Base-by-base conservation (phyloP, 2,113 vertebrate genomes). In the Dasyurus viverrinus region DNA sequence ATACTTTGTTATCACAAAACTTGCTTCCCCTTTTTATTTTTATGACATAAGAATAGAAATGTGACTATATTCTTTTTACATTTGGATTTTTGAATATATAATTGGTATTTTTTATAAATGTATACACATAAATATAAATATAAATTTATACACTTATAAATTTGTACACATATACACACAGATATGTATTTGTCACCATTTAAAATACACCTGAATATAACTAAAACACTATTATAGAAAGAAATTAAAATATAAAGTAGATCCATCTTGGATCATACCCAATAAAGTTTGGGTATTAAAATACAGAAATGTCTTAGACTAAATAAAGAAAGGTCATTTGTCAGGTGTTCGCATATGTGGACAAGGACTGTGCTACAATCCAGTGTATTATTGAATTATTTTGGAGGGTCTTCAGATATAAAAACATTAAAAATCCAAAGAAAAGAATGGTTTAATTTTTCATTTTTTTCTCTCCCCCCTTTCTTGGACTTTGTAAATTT, bases 401-500 rank as follows among this genome's bases (percentile, higher is more conserved):
- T n/a, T 89, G 25, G n/a, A 54, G 19, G 94, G 16, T 54, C 27
- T 91, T 90, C 9, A 42, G 90, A 89, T n/a, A 90, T 46, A 22
- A 1, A 0, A 8, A 53, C 76, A 94, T n/a, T 76, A 46, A 76
- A 93, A 89, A 1, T 19, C 8, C 19, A 23, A 76, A 76, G 5
- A 8, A 42, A 84, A 42, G 16, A 84, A 84, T 84, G 1, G 42
- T 84, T 42, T 2, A 42, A 23, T 42, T 84, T 84, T 84, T 24
- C 6, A 76, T 9, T 5, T 92, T 94, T 93, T 26, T 22, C 76
- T 97, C 91, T 25, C 93, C 10, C 36, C 93, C 8, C 11, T 50
- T 92, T 91, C 50, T 96, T 84, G 92, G 36, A 3, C 50, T 26
- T 94, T n/a, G 54, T 68, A 91, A 94, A 93, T 26, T 94, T n/a